phyloP scores from a whole-genome alignment of 2,888 invertebrate species.

The Pristionchus japonicus region DNA sequence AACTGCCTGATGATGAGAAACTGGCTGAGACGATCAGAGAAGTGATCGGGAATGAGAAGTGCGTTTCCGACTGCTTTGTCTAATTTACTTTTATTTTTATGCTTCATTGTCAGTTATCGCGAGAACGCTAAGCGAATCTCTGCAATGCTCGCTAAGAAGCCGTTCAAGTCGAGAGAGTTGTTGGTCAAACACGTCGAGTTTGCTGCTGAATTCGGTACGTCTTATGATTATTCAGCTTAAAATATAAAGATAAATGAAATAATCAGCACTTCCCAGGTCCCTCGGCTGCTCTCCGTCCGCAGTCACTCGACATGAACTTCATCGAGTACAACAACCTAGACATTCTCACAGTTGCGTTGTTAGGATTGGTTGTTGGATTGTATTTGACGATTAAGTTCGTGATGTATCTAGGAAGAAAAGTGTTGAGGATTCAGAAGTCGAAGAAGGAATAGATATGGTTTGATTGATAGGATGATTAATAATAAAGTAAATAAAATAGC shows the following conservation, averaged over 20 bases:
- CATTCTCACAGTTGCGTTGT: neutral
- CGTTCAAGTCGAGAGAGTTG: neutral
- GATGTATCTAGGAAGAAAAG: neutral
- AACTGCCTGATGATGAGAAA: conserved; percentile 4
- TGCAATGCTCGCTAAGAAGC: neutral
- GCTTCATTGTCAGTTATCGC: neutral
- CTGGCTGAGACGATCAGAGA: neutral
- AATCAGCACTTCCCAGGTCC: neutral
- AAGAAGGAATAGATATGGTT: neutral
- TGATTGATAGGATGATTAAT: neutral
- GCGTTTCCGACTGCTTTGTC: too few relatives aligned
- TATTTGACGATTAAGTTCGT: neutral
- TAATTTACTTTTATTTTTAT: neutral
- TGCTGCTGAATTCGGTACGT: conserved; percentile 1
- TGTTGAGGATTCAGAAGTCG: neutral
- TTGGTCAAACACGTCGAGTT: conserved; percentile 34
- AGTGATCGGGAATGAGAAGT: neutral
- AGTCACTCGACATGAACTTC: conserved; percentile 13
- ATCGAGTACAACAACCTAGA: neutral
- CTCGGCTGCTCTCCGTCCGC: neutral
- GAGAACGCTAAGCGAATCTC: conserved; percentile 2
- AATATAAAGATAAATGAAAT: too few relatives aligned
- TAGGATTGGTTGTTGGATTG: neutral
- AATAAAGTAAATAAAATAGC: too few relatives aligned
- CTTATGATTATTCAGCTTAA: too few relatives aligned